Evolutionary conservation across 2,113 vertebrate genomes (phyloP).

Genomic region (Leptobrachium ailaonicum): DNA sequence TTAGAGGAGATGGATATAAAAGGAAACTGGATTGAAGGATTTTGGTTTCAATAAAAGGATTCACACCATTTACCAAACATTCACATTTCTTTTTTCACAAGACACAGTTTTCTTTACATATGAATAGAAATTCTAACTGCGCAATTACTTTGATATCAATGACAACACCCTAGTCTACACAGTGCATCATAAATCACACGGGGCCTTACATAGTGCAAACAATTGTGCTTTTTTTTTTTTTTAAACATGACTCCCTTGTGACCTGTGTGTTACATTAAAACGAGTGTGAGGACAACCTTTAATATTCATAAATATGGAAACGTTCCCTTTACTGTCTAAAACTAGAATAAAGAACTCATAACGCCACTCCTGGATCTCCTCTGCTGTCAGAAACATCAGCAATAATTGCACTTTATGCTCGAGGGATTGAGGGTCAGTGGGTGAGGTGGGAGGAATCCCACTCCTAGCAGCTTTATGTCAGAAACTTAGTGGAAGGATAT

Average conservation of each 20-base stretch:
- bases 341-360: not conserved
- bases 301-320: constrained; percentile 5
- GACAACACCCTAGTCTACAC: constrained; percentile 35
- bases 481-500: too few species aligned
- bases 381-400: not conserved
- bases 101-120: constrained; percentile 50
- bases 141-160: constrained; percentile 13
- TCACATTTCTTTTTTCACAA: constrained; percentile 69
- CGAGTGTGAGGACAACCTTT: constrained; percentile 5
- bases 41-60: constrained; percentile 82
- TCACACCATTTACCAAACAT: constrained; percentile 73
- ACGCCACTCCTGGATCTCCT: not conserved
- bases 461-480: constrained; percentile 34
- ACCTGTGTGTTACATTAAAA: not conserved
- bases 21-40: constrained; percentile 60
- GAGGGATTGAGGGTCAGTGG: not conserved
- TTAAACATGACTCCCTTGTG: constrained; percentile 25
- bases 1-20: constrained; percentile 15
- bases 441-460: not conserved
- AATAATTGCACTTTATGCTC: constrained; percentile 40
- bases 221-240: constrained; percentile 40
- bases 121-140: constrained; percentile 27
- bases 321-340: not conserved
- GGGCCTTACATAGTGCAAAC: constrained; percentile 48
- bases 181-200: constrained; percentile 41